Evolutionary conservation across 2,888 invertebrate genomes (phyloP), one percentile per base, ranked within the genome.

Genomic region (Oxytorus armatus): DNA sequence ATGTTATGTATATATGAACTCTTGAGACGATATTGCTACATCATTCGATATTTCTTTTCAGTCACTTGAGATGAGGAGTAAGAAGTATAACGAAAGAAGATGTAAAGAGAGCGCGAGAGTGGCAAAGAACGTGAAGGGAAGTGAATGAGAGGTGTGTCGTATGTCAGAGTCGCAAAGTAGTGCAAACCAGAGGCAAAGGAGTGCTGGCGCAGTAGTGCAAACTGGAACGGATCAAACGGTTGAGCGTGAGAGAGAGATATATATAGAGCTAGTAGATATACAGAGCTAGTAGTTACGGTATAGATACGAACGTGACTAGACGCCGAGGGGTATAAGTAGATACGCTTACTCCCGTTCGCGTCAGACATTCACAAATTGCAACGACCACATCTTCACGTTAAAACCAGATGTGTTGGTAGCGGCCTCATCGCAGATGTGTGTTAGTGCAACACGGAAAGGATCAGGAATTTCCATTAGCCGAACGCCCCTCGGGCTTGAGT

Each of bases 381-480:
- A 25, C 16, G 42, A 73, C 66, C 59, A 14, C 73, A 61, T 51
- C 29, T 73, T 44, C 44, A n/a, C 66, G 51, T 61, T 73, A 78
- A n/a, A 78, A 53, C 78, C 61, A 47, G 66, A 7, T 29, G 55
- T 47, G 63, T 53, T 25, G n/a, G 57, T 21, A 42, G 49, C 23
- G 33, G 11, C 25, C 47, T 39, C 39, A 18, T 39, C 10, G 8
- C 42, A 44, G 25, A 51, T 29, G 47, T 18, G 61, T 53, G 36
- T 44, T 44, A 36, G 49, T 49, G 59, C 42, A 25, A 36, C n/a
- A n/a, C 14, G 59, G 68, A 68, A 68, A 47, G 78, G 73, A 78
- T 73, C 73, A 23, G 36, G 61, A 78, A 66, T 78, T 78, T 78
- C 78, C 78, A 78, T 78, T 73, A 78, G 68, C 29, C 23, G 51